phyloP scores from a whole-genome alignment of 2,888 invertebrate species.

The Ophioninae sp. region DNA sequence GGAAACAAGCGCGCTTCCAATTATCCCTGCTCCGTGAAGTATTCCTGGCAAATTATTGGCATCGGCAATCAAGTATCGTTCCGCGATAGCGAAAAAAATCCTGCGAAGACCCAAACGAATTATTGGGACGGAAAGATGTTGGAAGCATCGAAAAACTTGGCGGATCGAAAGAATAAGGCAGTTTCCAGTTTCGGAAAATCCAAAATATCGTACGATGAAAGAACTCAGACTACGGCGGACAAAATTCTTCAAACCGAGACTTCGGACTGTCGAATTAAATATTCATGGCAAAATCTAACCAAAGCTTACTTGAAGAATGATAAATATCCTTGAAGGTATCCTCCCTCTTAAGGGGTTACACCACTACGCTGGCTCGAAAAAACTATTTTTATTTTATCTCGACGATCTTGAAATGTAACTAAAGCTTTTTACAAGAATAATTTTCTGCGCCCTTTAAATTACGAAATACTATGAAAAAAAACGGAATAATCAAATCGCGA shows the following conservation, averaged over 20 bases:
- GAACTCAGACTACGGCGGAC: conserved; percentile 69
- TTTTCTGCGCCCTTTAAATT: too few relatives aligned
- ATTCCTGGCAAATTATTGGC: conserved; percentile 75
- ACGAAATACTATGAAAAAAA: too few relatives aligned
- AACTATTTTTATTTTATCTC: neutral
- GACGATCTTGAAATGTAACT: too few relatives aligned
- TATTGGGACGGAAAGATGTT: conserved; percentile 65
- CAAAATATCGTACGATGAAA: conserved; percentile 64
- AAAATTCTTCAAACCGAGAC: conserved; percentile 68
- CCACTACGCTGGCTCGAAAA: neutral
- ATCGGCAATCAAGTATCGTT: conserved; percentile 68
- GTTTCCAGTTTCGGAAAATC: neutral
- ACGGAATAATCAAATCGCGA: neutral
- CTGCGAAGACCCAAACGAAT: conserved; percentile 44
- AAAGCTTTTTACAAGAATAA: too few relatives aligned
- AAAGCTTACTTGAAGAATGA: conserved; percentile 58
- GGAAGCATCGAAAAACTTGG: conserved; percentile 19
- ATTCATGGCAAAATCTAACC: conserved; percentile 69
- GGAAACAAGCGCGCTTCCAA: conserved; percentile 32
- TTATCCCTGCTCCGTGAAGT: conserved; percentile 68
- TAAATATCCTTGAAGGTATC: conserved; percentile 28
- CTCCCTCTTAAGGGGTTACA: neutral
- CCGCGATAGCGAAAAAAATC: conserved; percentile 44
- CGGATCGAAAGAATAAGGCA: conserved; percentile 26
- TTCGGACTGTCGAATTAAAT: conserved; percentile 64